Percentiles rank a stretch among this genome's conserved stretches.
Conservation (phyloP, 1,140 invertebrate species). For the Meloidogyne hapla region DNA sequence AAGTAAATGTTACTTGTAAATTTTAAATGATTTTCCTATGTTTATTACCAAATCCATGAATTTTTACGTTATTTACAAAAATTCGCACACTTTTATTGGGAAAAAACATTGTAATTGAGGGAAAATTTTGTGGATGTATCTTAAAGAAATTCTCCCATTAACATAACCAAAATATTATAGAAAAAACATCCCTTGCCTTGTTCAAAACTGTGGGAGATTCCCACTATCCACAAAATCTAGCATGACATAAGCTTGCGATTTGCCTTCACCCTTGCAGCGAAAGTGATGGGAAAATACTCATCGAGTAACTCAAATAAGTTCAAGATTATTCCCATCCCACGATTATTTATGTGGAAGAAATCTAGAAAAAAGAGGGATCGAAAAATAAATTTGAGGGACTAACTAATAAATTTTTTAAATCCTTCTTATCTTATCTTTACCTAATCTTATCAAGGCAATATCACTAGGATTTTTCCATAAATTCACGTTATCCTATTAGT, state of each 20-base stretch:
- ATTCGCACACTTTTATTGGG: slow-evolving; percentile 3
- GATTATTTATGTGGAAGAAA: not conserved
- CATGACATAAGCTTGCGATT: not conserved
- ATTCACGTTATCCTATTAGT: too few species aligned
- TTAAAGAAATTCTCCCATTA: not conserved
- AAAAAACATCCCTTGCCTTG: not conserved
- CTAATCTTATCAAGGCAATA: too few species aligned
- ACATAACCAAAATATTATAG: too few species aligned
- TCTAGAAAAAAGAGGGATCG: not conserved
- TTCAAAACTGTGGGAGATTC: slow-evolving; percentile 23
- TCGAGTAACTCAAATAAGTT: not conserved
- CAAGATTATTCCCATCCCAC: not conserved
- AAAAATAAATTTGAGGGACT: not conserved
- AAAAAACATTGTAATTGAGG: not conserved
- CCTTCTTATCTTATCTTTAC: too few species aligned
- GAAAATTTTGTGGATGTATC: not conserved
- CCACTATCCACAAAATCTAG: slow-evolving; percentile 14
- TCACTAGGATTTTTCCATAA: too few species aligned
- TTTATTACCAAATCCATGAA: not conserved
- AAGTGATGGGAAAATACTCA: not conserved
- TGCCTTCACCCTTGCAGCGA: not conserved
- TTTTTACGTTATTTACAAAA: not conserved
- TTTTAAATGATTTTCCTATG: slow-evolving; percentile 4
- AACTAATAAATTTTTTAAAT: not conserved
- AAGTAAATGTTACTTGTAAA: too few species aligned